Conservation (phyloP, 2,888 invertebrate genomes). For the Pelosia muscerda region DNA sequence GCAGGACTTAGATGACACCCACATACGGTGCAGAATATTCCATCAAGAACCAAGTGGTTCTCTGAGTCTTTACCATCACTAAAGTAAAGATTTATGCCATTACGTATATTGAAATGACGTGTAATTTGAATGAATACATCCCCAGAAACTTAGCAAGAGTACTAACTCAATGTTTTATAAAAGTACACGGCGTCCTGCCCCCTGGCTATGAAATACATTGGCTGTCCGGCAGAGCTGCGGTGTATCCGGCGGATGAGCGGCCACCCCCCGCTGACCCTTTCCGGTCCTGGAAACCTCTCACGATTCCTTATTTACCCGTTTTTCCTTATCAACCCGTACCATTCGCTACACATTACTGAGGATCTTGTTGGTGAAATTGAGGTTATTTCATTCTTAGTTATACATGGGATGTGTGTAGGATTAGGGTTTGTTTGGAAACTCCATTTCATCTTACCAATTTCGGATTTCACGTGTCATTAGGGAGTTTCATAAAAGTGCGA, state of each 20-base stretch:
- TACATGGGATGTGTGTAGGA: conserved; percentile 58
- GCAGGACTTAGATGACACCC: too few relatives aligned
- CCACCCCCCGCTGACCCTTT: conserved; percentile 65
- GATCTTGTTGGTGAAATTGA: conserved; percentile 75
- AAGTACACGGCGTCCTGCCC: conserved; percentile 57
- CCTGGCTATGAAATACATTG: conserved; percentile 61
- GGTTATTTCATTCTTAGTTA: conserved; percentile 65
- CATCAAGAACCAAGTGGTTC: too few relatives aligned
- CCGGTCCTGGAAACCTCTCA: conserved; percentile 63
- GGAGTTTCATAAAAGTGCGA: conserved; percentile 55
- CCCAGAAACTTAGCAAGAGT: conserved; percentile 39
- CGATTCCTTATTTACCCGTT: conserved; percentile 83
- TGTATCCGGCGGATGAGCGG: conserved; percentile 70
- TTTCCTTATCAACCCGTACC: conserved; percentile 83
- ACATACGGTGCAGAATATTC: too few relatives aligned
- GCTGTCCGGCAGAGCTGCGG: conserved; percentile 61
- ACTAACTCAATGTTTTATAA: conserved; percentile 64
- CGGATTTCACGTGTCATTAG: conserved; percentile 64
- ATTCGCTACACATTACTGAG: conserved; percentile 80
- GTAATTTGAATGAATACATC: background rate
- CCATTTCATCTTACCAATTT: conserved; percentile 63
- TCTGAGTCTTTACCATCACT: too few relatives aligned
- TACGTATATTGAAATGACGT: background rate
- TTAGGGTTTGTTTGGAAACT: conserved; percentile 65
- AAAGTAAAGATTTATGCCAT: background rate